A percentile compares a stretch with the other conserved stretches of the same genome.
Conservation (phyloP, 2,113 vertebrate genomes). For the Aythya baeri region DNA sequence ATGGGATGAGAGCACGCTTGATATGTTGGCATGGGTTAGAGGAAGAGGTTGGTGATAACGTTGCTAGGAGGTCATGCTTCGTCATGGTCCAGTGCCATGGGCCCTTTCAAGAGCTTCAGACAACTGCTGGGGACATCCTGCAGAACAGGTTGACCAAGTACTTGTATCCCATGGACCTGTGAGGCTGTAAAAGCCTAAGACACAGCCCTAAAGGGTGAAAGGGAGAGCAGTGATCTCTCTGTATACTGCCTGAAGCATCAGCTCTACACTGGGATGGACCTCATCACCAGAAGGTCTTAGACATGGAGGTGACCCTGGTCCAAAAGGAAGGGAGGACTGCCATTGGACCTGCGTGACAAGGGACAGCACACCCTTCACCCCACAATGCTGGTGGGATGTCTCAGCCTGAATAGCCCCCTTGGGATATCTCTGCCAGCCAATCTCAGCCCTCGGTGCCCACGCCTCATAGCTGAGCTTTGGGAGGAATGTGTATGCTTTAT, state of each 20-base stretch:
- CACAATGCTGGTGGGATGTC: rapidly evolving
- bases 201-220: not conserved
- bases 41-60: not conserved
- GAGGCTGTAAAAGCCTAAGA: not conserved
- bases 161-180: not conserved
- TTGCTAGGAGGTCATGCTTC: not conserved
- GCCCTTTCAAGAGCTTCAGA: not conserved
- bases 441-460: not conserved
- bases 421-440: not conserved
- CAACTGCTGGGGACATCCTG: not conserved
- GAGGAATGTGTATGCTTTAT: conserved; percentile 38
- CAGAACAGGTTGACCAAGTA: not conserved
- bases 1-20: not conserved
- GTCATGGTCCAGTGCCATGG: not conserved
- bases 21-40: conserved; percentile 18
- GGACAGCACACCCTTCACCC: not conserved
- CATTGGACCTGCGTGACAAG: rapidly evolving
- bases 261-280: rapidly evolving
- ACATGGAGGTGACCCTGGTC: too few species aligned
- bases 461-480: not conserved
- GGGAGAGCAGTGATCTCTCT: not conserved
- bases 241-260: not conserved
- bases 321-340: not conserved
- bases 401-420: not conserved
- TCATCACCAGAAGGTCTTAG: not conserved